phyloP scores from a whole-genome alignment of 2,888 invertebrate species.

The Epicampocera succincta region DNA sequence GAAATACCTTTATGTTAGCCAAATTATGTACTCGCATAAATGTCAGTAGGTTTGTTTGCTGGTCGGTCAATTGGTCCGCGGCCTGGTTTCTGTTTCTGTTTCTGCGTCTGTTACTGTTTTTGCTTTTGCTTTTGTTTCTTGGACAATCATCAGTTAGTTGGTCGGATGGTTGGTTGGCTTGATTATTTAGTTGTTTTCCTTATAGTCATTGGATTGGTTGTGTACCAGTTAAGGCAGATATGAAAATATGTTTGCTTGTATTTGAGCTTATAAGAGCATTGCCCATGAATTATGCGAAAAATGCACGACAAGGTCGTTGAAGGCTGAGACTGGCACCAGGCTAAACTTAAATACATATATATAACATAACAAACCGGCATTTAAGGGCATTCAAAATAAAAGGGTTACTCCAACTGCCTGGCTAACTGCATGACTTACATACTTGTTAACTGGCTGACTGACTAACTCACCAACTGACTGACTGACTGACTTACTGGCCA shows the following conservation, averaged over 20 bases:
- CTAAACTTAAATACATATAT: slow-evolving; percentile 36
- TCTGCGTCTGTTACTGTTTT: too few relatives aligned
- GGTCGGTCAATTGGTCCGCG: slow-evolving; percentile 35
- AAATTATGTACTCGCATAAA: slow-evolving; percentile 61
- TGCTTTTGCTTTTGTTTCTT: too few relatives aligned
- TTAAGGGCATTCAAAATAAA: slow-evolving; percentile 56
- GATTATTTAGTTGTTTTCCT: slow-evolving; percentile 41
- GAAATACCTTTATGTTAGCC: slow-evolving; percentile 69
- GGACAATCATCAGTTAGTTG: slow-evolving; percentile 38
- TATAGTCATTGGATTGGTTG: slow-evolving; percentile 54
- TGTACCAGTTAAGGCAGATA: slow-evolving; percentile 26
- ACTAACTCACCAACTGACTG: too few relatives aligned
- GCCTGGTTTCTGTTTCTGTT: slow-evolving; percentile 10
- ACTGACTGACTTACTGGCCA: not conserved
- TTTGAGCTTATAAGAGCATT: slow-evolving; percentile 66
- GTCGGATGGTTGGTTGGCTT: slow-evolving; percentile 37
- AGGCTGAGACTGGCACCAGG: slow-evolving; percentile 71
- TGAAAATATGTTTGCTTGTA: slow-evolving; percentile 35
- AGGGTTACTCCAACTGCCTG: slow-evolving; percentile 39
- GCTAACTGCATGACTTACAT: not conserved
- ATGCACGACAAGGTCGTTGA: slow-evolving; percentile 78
- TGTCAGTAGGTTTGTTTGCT: slow-evolving; percentile 57
- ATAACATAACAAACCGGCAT: slow-evolving; percentile 66
- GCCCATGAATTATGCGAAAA: slow-evolving; percentile 77
- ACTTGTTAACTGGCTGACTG: not conserved